Base-by-base conservation (phyloP, 2,888 invertebrate species). In the Petrolisthes manimaculis region DNA sequence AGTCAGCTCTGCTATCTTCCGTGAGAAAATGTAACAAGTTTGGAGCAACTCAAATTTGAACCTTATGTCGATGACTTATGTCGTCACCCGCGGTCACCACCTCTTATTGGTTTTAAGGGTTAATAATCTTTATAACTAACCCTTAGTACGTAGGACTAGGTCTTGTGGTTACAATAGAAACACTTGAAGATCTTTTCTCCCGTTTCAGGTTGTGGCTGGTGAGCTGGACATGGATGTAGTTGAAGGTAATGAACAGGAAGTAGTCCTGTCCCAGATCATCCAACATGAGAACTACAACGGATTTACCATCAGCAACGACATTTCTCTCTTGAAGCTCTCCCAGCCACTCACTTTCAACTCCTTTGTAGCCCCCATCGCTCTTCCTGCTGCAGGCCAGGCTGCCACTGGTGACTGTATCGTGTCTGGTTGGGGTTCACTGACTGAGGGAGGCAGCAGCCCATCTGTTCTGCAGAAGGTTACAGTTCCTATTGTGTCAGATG, bases 181-280 rank as follows among this genome's bases (percentile, higher is more conserved):
- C 0, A 37, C 37, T 37, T 37, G 37, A 37, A 37, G 37, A 37
- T 37, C 0, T 37, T 37, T 37, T 37, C 37, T 37, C 37, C 37
- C 18, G 14, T 61, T 21, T 8, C 80, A 89, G 89, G 78, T 86
- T 53, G 89, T 89, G 8, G 85, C 85, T 77, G 89, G 89, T 53
- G 89, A 89, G 5, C 83, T 71, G 8, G 69, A 82, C 83, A 5
- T 83, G 37, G n/a, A 69, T 6, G 8, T 51, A 0, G 18, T 8
- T 24, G 89, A 89, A n/a, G 89, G 89, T 8, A 78, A 53, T 14
- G 89, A 89, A n/a, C 89, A 89, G 83, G 56, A 9, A 1, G n/a
- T 83, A 5, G 21, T 61, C 18, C 56, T 89, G n/a, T 82, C 84
- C 3, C 77, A 89, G 54, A 86, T 90, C 24, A 79, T 67, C 67